Conservation (phyloP, 2,113 vertebrate species). For the Gavialis gangeticus region DNA sequence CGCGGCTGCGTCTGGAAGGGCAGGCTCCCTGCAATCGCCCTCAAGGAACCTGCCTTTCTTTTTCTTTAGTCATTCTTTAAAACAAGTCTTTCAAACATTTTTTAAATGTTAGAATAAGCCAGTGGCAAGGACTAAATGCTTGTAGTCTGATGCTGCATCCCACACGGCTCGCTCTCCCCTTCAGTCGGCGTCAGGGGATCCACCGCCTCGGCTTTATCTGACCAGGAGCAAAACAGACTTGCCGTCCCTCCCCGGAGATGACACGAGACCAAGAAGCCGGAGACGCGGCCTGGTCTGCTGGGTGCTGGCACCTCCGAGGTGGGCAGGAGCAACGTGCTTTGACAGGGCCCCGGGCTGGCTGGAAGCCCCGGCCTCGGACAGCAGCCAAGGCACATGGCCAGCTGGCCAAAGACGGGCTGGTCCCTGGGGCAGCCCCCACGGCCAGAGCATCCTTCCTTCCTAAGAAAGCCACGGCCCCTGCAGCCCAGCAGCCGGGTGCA, state of each 20-base stretch:
- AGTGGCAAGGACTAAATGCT: neutral
- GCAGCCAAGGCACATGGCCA: neutral
- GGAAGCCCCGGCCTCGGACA: fast-evolving
- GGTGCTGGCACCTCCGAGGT: no score
- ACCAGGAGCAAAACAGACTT: neutral
- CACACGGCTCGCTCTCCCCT: neutral
- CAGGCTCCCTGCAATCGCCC: neutral
- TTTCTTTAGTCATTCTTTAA: neutral
- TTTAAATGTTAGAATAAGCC: neutral
- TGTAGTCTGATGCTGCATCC: neutral
- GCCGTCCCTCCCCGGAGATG: neutral
- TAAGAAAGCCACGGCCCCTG: no score
- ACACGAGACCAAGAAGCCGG: neutral
- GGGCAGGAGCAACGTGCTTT: neutral
- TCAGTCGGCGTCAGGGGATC: neutral
- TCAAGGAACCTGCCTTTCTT: neutral
- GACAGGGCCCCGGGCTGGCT: fast-evolving
- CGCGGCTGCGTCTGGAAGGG: neutral
- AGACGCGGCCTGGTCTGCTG: neutral
- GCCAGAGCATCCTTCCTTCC: neutral
- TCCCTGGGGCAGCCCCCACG: no score
- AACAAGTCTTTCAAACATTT: no score
- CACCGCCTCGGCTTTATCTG: neutral
- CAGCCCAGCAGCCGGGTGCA: neutral
- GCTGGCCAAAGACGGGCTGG: neutral